Evolutionary conservation across 2,888 invertebrate genomes (phyloP).

Genomic region (Pristionchus maxplancki): DNA sequence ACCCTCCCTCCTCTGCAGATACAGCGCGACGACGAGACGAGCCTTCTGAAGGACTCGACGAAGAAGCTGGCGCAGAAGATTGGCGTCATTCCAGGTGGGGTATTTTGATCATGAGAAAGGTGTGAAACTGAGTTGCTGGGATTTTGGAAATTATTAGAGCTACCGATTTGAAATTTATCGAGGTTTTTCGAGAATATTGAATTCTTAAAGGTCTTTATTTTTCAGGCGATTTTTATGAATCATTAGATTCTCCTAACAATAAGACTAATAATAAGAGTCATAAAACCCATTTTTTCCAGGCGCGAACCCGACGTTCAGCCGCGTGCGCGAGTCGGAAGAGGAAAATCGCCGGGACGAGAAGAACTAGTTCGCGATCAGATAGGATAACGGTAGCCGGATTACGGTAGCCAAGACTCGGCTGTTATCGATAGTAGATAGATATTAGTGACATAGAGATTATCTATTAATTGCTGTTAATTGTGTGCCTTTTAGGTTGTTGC

Average conservation of each 20-base stretch:
- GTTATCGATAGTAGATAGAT: neutral
- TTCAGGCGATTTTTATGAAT: too few relatives aligned
- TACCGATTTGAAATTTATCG: too few relatives aligned
- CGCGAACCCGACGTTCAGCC: constrained; percentile 5
- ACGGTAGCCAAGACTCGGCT: neutral
- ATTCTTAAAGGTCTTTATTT: too few relatives aligned
- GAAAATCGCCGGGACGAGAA: neutral
- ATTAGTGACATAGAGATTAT: neutral
- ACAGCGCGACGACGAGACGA: constrained; percentile 19
- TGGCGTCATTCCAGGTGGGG: constrained; percentile 51
- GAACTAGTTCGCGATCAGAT: neutral
- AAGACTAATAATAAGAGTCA: too few relatives aligned
- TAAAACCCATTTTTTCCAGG: neutral
- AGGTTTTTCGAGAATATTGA: too few relatives aligned
- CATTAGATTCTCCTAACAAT: too few relatives aligned
- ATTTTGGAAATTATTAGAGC: neutral
- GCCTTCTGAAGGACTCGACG: constrained; percentile 50
- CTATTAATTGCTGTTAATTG: neutral
- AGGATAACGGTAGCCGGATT: neutral
- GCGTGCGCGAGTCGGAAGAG: neutral
- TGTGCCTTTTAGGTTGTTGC: neutral
- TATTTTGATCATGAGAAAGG: neutral
- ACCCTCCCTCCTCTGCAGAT: too few relatives aligned
- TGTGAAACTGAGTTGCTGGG: neutral
- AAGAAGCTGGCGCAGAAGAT: constrained; percentile 56